Evolutionary conservation across 2,888 invertebrate genomes (phyloP), one percentile per base, ranked within the genome.

Genomic region (Ashinkailepas kermadecensis): DNA sequence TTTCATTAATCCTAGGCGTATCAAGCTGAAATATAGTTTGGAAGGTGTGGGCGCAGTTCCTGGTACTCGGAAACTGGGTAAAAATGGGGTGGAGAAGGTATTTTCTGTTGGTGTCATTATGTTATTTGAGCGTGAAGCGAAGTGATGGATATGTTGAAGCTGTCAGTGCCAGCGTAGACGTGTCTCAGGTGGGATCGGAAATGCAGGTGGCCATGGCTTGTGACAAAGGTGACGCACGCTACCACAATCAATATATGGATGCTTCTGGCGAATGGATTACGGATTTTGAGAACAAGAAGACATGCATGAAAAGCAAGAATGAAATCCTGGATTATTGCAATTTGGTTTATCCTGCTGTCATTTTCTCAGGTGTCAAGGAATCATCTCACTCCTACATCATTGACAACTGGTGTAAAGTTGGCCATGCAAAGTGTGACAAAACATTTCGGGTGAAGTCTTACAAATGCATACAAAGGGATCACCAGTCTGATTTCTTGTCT

Each of bases 401-500:
- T 86, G 93, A 93, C 86, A 93, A 95, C 88, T 98, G 98, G 97
- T 98, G 98, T 89, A 93, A 94, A 86, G 92, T 95, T 83, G 94
- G 95, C 64, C 90, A 91, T 85, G 86, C 86, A 82, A 95, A 95
- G 89, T 96, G 96, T 91, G 95, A 96, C 90, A 93, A 94, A 85
- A 93, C 94, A 78, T 87, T 87, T 84, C 96, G 95, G 93, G 96
- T 98, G 86, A 95, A 96, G 88, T 97, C 97, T 13, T 97, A 94
- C 92, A 92, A 97, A 87, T 98, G 97, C 90, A 92, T 98, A 88
- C 98, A 97, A 91, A 98, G 97, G 87, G 95, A 96, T 87, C 99
- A 99, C 92, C 97, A 97, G 90, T 97, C 97, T 87, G 99, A 99
- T 88, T 99, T 99, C 83, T 92, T 99, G 86, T 91, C 99, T 86